A percentile compares a stretch with the other conserved stretches of the same genome.
Evolutionary conservation across 2,113 vertebrate species (phyloP).

Genomic region (Sterrhoptilus dennistouni): DNA sequence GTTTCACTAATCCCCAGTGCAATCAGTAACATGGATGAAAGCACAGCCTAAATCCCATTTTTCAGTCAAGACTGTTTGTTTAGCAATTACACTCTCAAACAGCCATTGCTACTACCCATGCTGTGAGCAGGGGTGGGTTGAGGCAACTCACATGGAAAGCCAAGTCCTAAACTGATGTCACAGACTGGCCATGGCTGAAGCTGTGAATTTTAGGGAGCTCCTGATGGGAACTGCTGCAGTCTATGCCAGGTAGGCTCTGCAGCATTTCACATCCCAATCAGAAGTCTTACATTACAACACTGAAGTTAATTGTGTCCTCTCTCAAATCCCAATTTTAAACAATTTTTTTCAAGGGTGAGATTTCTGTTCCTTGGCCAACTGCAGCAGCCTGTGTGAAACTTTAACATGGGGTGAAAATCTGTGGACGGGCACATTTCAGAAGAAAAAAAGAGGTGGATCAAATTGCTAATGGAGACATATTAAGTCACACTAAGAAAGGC

Average conservation of each 20-base stretch:
- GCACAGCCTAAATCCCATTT: constrained; percentile 16
- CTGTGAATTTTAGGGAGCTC: background rate
- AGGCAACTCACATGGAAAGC: background rate
- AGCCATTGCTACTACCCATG: background rate
- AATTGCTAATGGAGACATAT: constrained; percentile 37
- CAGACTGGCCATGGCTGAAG: background rate
- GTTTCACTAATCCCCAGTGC: background rate
- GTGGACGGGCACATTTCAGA: background rate
- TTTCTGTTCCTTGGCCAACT: background rate
- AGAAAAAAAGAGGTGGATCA: background rate
- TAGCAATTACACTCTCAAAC: background rate
- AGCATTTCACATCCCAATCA: background rate
- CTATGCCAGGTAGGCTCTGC: background rate
- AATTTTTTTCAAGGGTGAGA: background rate
- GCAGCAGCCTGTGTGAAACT: background rate
- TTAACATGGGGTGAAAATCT: background rate
- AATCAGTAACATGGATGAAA: background rate
- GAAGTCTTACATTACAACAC: background rate
- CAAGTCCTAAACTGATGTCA: background rate
- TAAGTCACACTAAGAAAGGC: background rate
- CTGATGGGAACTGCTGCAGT: background rate
- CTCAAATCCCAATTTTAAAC: background rate
- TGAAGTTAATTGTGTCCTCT: background rate
- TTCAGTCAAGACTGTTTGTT: background rate
- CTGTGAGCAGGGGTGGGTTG: background rate